These are phyloP conservation scores for Mastomys coucha DNA, from an alignment of 2,113 vertebrate species.

Conservation along the genomic window DNA sequence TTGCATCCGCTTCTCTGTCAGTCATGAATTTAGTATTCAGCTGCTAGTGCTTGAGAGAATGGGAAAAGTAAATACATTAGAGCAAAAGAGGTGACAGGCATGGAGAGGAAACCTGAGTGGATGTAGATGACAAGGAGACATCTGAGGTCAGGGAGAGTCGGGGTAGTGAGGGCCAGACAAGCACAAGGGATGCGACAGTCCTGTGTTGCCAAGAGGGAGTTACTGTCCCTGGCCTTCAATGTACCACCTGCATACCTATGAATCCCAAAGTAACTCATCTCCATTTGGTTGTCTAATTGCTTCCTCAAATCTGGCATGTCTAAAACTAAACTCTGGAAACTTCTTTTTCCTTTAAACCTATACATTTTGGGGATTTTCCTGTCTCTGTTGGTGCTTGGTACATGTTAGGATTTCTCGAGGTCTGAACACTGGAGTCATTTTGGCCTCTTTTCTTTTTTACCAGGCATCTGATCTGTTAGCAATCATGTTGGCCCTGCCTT, in stretches of 20 bases:
- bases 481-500: neutral
- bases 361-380: neutral
- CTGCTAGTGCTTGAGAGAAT: neutral
- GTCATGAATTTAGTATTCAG: neutral
- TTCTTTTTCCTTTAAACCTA: neutral
- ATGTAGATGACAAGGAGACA: neutral
- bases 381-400: neutral
- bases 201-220: too few relatives aligned
- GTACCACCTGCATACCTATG: neutral
- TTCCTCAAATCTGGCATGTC: neutral
- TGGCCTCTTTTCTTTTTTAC: neutral
- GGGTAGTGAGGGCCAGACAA: neutral
- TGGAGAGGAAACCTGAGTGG: neutral
- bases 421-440: neutral
- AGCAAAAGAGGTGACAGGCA: neutral
- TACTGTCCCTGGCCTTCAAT: neutral
- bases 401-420: neutral
- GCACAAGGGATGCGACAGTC: neutral
- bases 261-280: neutral
- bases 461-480: neutral
- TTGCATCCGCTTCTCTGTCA: neutral
- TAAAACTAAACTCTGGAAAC: neutral
- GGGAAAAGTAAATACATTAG: neutral
- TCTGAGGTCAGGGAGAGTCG: too few relatives aligned
- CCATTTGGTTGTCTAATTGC: neutral